Evolutionary conservation across 2,113 vertebrate species (phyloP).

Genomic region (Dromaius novaehollandiae): DNA sequence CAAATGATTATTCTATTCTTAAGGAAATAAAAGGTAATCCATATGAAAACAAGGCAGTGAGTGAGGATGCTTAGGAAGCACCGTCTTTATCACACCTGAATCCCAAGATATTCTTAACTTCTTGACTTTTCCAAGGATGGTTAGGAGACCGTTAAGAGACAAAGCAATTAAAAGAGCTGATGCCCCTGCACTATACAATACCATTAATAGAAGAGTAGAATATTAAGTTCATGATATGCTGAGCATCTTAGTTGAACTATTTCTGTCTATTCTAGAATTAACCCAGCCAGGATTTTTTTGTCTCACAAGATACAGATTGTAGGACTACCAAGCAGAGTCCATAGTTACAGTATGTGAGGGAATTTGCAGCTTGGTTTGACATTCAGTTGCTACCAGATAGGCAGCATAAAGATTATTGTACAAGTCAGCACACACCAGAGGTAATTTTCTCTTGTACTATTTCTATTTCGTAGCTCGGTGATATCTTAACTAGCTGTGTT

Average conservation of each 20-base stretch:
- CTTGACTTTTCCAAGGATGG: neutral
- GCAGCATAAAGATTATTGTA: neutral
- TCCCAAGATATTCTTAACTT: neutral
- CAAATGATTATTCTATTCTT: neutral
- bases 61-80: neutral
- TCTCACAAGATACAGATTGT: neutral
- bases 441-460: neutral
- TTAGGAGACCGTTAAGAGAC: neutral
- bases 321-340: neutral
- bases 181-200: neutral
- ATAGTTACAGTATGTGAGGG: neutral
- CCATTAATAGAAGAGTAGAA: neutral
- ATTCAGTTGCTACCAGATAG: neutral
- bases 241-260: neutral
- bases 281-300: neutral
- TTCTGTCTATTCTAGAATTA: neutral
- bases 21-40: neutral
- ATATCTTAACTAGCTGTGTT: neutral
- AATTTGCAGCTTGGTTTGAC: neutral
- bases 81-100: neutral
- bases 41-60: neutral
- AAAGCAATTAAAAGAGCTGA: neutral
- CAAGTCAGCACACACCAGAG: accelerated
- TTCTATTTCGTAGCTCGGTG: neutral
- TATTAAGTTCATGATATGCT: neutral